Conservation (phyloP, 2,797 vertebrate genomes). For the Meriones psammophilus region DNA sequence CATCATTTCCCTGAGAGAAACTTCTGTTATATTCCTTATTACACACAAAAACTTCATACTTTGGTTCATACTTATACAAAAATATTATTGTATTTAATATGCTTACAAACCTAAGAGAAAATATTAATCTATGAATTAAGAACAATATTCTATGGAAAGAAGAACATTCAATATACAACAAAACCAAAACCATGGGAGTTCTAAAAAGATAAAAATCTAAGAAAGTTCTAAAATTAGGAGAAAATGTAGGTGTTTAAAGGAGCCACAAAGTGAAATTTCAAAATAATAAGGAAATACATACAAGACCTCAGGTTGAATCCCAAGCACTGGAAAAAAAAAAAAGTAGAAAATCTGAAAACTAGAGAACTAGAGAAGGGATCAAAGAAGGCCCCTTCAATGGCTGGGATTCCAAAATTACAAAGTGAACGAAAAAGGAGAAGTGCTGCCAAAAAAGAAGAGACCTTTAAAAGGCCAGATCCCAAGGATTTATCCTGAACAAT, state of each 20-base stretch:
- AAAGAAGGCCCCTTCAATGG: not conserved
- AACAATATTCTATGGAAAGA: not conserved
- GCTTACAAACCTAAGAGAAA: not conserved
- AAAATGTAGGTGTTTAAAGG: not conserved
- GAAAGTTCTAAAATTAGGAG: not conserved
- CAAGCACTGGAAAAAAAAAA: not conserved
- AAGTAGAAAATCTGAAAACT: not conserved
- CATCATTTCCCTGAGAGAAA: not conserved
- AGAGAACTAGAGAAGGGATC: not conserved
- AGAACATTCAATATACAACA: not conserved
- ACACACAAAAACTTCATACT: not conserved
- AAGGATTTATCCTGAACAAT: not conserved
- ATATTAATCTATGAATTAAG: not conserved
- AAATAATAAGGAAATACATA: not conserved
- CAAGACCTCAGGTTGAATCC: not conserved
- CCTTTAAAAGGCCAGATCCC: not conserved
- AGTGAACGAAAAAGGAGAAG: not conserved
- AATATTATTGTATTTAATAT: not conserved
- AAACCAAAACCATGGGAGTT: not conserved
- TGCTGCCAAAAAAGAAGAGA: not conserved
- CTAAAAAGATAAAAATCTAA: not conserved
- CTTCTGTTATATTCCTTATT: not conserved
- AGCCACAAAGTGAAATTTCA: not conserved
- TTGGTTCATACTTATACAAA: not conserved
- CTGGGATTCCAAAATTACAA: not conserved